Evolutionary conservation across 2,113 vertebrate genomes (phyloP).

Genomic region (Forbesichthys papilliferus): DNA sequence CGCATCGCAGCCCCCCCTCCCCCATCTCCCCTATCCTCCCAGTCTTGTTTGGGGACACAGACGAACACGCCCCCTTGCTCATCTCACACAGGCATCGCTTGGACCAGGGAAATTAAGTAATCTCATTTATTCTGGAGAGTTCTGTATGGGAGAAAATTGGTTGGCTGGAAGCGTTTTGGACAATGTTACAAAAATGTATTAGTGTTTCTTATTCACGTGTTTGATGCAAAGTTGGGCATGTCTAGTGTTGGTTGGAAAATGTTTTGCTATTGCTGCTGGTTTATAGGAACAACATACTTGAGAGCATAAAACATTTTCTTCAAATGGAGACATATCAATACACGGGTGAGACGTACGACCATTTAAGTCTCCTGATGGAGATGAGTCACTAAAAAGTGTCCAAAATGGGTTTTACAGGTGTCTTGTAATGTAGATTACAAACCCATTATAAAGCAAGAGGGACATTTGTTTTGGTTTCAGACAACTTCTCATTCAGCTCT

Average conservation of each 20-base stretch:
- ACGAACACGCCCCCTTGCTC: conserved; percentile 1
- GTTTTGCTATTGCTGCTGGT: not conserved
- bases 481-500: not conserved
- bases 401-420: not conserved
- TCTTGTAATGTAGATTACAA: conserved; percentile 6
- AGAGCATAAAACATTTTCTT: not conserved
- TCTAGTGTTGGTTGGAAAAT: not conserved
- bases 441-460: conserved; percentile 3
- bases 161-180: not conserved
- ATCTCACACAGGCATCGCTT: conserved; percentile 22
- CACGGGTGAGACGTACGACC: not conserved
- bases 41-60: conserved; percentile 1
- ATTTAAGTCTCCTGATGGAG: not conserved
- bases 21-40: not conserved
- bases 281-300: not conserved
- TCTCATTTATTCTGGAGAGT: conserved; percentile 33
- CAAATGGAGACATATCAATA: conserved; percentile 2
- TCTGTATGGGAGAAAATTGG: not conserved
- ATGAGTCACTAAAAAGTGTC: not conserved
- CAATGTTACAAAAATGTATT: not conserved
- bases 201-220: conserved; percentile 23
- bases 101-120: conserved; percentile 14
- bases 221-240: conserved; percentile 31
- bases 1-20: not conserved
- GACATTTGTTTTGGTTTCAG: not conserved